Evolutionary conservation across 2,888 invertebrate species (phyloP).

Genomic region (Cephus runcator): DNA sequence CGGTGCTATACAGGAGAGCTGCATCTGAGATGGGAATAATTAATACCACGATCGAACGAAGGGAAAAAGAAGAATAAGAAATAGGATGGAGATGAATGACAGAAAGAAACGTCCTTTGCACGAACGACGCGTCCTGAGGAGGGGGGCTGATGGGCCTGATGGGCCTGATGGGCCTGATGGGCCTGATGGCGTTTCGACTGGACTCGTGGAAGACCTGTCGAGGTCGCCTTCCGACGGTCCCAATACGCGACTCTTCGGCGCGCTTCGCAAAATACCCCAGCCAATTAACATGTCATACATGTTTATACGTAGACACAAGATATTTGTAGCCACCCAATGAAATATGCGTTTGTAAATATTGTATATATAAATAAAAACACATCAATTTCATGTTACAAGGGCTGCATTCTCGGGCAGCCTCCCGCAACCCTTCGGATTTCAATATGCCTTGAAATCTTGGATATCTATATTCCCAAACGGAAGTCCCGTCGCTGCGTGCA

Average conservation of each 20-base stretch:
- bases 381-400: slow-evolving; percentile 44
- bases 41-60: neutral
- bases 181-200: too few relatives aligned
- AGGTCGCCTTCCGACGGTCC: too few relatives aligned
- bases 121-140: neutral
- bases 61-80: neutral
- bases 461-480: slow-evolving; percentile 6
- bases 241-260: too few relatives aligned
- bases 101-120: neutral
- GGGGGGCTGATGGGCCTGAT: too few relatives aligned
- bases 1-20: slow-evolving; percentile 55
- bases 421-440: neutral
- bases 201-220: too few relatives aligned
- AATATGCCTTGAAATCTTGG: neutral
- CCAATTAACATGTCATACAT: slow-evolving; percentile 26
- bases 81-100: neutral
- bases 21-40: slow-evolving; percentile 44
- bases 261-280: too few relatives aligned
- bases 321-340: slow-evolving; percentile 51
- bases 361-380: slow-evolving; percentile 62
- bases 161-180: too few relatives aligned
- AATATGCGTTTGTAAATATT: slow-evolving; percentile 59
- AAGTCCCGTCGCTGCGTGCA: slow-evolving; percentile 12
- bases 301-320: slow-evolving; percentile 45
- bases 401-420: neutral